Conservation (phyloP, 1,140 invertebrate species). For the Idris sp. region DNA sequence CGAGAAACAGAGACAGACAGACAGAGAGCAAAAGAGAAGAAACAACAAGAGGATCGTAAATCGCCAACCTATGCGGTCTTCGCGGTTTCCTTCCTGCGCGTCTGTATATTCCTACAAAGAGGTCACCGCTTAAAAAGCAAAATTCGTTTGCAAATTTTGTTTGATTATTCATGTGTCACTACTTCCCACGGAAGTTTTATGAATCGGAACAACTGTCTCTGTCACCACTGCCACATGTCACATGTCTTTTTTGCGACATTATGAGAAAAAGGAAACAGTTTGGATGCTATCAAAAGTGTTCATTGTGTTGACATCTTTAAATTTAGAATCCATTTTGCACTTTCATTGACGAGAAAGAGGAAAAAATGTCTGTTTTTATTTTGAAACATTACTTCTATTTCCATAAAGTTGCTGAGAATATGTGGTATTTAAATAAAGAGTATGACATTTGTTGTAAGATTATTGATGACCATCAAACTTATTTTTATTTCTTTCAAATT, state of each 20-base stretch:
- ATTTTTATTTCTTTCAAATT: too few species aligned
- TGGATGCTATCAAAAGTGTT: background rate
- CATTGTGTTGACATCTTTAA: too few species aligned
- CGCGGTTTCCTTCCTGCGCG: conserved; percentile 70
- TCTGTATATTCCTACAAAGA: conserved; percentile 39
- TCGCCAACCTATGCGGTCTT: conserved; percentile 68
- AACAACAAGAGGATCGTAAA: conserved; percentile 69
- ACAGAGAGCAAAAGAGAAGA: conserved; percentile 47
- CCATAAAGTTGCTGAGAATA: too few species aligned
- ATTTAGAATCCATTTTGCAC: too few species aligned
- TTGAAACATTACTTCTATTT: too few species aligned
- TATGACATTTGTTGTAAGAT: too few species aligned
- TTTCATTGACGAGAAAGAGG: too few species aligned
- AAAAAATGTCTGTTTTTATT: too few species aligned
- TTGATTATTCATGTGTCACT: conserved; percentile 28
- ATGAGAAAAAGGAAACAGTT: conserved; percentile 18
- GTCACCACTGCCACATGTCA: conserved; percentile 45
- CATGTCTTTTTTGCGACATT: background rate
- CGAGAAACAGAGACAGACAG: too few species aligned
- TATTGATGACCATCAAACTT: too few species aligned
- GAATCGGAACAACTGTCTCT: conserved; percentile 8
- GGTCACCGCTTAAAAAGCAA: conserved; percentile 33
- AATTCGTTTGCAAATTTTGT: conserved; percentile 45
- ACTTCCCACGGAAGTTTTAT: conserved; percentile 58
- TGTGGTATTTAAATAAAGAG: too few species aligned